phyloP scores from a whole-genome alignment of 92 coral and sea anemone genomes.

The Phymanthus crucifer region DNA sequence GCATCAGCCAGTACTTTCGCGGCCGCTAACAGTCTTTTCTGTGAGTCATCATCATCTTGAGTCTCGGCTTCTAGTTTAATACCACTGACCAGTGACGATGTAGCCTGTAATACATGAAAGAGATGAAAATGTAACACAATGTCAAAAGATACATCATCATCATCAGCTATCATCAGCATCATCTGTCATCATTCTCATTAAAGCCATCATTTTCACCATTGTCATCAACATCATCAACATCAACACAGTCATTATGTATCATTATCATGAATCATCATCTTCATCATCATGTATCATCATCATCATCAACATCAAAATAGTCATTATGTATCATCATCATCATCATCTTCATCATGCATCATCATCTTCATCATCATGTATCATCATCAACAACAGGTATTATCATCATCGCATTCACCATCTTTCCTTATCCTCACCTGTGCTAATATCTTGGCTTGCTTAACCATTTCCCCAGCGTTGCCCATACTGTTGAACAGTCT shows the following conservation, averaged over 20 bases:
- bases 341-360: not conserved
- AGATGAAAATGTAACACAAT: not conserved
- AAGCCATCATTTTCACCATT: too few species aligned
- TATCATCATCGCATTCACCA: not conserved
- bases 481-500: conserved; percentile 99
- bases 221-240: not conserved
- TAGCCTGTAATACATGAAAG: conserved; percentile 55
- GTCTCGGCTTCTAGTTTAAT: conserved; percentile 93
- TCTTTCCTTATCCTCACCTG: conserved; percentile 47
- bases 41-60: conserved; percentile 87
- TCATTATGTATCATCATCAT: not conserved
- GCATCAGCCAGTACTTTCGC: conserved; percentile 98
- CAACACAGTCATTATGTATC: not conserved
- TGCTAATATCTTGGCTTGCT: conserved; percentile 94
- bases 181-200: not conserved
- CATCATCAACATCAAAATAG: not conserved
- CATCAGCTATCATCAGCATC: not conserved
- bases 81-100: conserved; percentile 93
- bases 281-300: not conserved
- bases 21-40: conserved; percentile 94
- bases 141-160: too few species aligned
- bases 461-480: conserved; percentile 99
- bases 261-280: not conserved
- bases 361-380: not conserved
- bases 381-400: not conserved